Conservation (phyloP, 2,888 invertebrate species). For the Andricus curvator region DNA sequence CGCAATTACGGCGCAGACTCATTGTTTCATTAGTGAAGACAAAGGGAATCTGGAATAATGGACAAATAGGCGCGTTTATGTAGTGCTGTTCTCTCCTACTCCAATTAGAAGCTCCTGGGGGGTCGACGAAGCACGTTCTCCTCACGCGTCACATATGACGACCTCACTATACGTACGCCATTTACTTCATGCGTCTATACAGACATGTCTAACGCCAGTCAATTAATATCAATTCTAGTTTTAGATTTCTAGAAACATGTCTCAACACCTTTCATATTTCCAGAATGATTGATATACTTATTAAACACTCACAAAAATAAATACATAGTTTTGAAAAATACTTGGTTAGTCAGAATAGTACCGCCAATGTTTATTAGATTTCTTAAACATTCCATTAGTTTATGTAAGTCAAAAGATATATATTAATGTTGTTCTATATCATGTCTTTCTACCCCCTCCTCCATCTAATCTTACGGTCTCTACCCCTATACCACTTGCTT, state of each 20-base stretch:
- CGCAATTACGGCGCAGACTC: constrained; percentile 77
- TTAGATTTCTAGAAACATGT: not conserved
- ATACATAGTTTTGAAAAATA: no score
- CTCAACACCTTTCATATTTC: not conserved
- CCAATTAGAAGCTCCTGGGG: constrained; percentile 74
- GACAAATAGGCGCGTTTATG: constrained; percentile 78
- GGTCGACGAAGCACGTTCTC: constrained; percentile 66
- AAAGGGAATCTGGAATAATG: constrained; percentile 78
- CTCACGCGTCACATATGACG: constrained; percentile 52
- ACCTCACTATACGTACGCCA: constrained; percentile 44
- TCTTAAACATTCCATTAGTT: no score
- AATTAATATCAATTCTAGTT: not conserved
- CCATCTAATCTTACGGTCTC: no score
- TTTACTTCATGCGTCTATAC: constrained; percentile 49
- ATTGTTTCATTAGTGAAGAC: constrained; percentile 78
- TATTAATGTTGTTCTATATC: no score
- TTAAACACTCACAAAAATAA: no score
- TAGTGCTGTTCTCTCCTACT: constrained; percentile 71
- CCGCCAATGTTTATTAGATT: no score
- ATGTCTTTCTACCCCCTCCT: no score
- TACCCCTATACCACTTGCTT: no score
- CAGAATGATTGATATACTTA: not conserved
- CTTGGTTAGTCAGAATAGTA: no score
- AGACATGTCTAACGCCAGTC: constrained; percentile 19
- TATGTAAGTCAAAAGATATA: no score